Base-by-base conservation (phyloP, 2,888 invertebrate species). In the Protodeltote pygarga region DNA sequence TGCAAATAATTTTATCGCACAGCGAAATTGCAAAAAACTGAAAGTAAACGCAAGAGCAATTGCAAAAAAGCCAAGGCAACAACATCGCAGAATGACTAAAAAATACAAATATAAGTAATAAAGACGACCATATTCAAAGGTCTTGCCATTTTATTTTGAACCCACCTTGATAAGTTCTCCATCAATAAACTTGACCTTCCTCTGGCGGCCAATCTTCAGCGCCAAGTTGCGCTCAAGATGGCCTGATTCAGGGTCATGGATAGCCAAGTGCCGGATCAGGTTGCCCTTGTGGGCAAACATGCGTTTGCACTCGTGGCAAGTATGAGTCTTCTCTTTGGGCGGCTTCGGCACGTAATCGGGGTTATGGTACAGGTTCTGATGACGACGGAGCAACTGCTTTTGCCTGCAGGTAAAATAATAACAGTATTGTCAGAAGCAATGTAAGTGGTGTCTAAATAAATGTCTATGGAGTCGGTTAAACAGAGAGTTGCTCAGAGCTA, bases 361-460 rank as follows among this genome's bases (percentile, higher is more conserved):
- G 81, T 98, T 97, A 86, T 99, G 99, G 82, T 98, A 97, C 2
- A 98, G 90, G 87, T 98, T 98, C 74, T 96, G 95, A 79, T 99
- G 99, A 0, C 98, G 94, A 51, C 96, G 95, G 8, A 99, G 93
- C 38, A 98, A 91, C 81, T 98, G 98, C 78, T 98, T 98, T 82
- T 98, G 98, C 35, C 98, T 95, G 86, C 89, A 93, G n/a, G n/a
- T n/a, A n/a, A n/a, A n/a, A n/a, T n/a, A n/a, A n/a, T n/a, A n/a
- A n/a, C n/a, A n/a, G n/a, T n/a, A n/a, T n/a, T n/a, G n/a, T n/a
- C n/a, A n/a, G n/a, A n/a, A n/a, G n/a, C n/a, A n/a, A n/a, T n/a
- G n/a, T n/a, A n/a, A n/a, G n/a, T n/a, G n/a, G n/a, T n/a, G n/a
- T n/a, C n/a, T n/a, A n/a, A n/a, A n/a, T n/a, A n/a, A n/a, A n/a